These are phyloP conservation scores for Lethenteron camtschaticum DNA, from an alignment of 2,113 vertebrate species.

Conservation along the genomic window DNA sequence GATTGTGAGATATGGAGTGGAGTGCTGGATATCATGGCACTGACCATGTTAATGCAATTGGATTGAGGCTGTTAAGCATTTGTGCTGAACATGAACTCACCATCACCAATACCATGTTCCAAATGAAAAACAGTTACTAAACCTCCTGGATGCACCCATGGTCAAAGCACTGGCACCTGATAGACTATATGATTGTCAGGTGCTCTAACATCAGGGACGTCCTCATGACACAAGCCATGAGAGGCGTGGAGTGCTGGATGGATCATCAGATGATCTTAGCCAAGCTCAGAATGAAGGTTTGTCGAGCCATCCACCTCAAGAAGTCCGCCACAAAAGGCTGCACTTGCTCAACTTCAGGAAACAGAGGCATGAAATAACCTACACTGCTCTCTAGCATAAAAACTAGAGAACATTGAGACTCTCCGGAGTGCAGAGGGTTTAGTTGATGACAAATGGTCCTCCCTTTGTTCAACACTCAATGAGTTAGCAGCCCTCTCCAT, in stretches of 20 bases:
- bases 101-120: not conserved
- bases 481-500: no score
- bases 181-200: not conserved
- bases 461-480: no score
- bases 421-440: no score
- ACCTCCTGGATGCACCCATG: not conserved
- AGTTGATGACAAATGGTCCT: no score
- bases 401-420: no score
- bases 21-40: not conserved
- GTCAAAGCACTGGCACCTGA: not conserved
- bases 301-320: no score
- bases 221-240: not conserved
- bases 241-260: not conserved
- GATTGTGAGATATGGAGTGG: not conserved
- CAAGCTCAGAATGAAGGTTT: no score
- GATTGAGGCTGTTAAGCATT: not conserved
- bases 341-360: no score
- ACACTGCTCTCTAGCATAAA: no score
- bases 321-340: no score
- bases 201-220: not conserved
- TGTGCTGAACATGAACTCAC: not conserved
- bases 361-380: no score
- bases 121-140: not conserved
- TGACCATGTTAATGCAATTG: not conserved
- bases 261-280: not conserved